Conservation (phyloP, 1,140 invertebrate genomes). For the Vollenhovia emeryi region DNA sequence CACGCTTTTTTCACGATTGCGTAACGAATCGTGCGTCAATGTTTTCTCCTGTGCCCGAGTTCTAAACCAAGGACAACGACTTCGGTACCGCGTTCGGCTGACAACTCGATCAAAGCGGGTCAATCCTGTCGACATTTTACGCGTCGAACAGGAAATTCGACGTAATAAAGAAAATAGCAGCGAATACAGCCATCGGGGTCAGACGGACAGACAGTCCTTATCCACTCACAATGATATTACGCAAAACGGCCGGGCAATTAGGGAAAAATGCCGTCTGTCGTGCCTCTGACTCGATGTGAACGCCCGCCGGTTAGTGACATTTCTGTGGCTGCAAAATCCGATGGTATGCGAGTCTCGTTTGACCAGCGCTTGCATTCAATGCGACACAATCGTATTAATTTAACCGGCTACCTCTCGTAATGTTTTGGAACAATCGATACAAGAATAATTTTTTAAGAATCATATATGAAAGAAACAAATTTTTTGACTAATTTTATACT, state of each 20-base stretch:
- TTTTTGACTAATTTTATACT: not conserved
- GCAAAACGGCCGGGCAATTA: constrained; percentile 49
- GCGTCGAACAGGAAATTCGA: constrained; percentile 65
- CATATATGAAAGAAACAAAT: not conserved
- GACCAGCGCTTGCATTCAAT: not conserved
- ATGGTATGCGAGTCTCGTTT: not conserved
- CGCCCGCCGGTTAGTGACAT: constrained; percentile 5
- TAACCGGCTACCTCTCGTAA: not conserved
- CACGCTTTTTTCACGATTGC: constrained; percentile 31
- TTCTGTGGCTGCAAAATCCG: constrained; percentile 2
- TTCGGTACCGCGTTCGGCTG: constrained; percentile 14
- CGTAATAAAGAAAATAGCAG: constrained; percentile 69
- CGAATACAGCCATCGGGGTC: constrained; percentile 22
- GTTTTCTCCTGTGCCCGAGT: constrained; percentile 45
- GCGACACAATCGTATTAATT: not conserved
- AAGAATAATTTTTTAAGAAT: not conserved
- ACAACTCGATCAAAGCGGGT: constrained; percentile 59
- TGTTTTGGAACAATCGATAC: not conserved
- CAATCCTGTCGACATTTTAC: constrained; percentile 63
- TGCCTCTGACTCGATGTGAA: not conserved
- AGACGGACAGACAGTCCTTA: constrained; percentile 44
- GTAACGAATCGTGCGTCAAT: constrained; percentile 59
- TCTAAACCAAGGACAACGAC: constrained; percentile 62
- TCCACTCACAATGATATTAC: constrained; percentile 53
- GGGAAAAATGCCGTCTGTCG: constrained; percentile 38